Conservation (phyloP, 2,113 vertebrate species). For the Thunnus thynnus region DNA sequence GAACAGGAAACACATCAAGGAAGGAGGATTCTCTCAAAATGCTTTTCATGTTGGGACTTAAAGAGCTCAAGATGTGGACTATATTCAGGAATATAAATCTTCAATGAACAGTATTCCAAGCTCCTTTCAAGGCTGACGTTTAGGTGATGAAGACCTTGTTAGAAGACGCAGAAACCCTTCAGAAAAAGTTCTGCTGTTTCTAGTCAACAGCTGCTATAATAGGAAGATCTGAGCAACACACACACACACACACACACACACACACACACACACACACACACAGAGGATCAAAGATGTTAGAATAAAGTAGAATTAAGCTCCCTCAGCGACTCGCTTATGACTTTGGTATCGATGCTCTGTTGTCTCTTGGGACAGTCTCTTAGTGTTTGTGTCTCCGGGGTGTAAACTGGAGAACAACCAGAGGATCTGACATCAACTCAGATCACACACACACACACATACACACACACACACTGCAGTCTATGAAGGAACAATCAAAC, state of each 20-base stretch:
- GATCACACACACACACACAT: slow-evolving; percentile 13
- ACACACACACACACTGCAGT: neutral
- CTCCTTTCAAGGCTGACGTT: neutral
- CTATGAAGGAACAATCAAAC: slow-evolving; percentile 1
- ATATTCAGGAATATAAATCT: neutral
- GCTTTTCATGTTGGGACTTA: neutral
- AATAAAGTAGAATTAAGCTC: slow-evolving; percentile 60
- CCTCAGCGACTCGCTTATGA: slow-evolving; percentile 34
- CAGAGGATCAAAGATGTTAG: slow-evolving; percentile 49
- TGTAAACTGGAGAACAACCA: slow-evolving; percentile 21
- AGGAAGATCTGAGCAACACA: slow-evolving; percentile 17
- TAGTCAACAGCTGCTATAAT: slow-evolving; percentile 12
- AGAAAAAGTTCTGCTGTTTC: slow-evolving; percentile 7
- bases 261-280: neutral
- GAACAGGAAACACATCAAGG: no score
- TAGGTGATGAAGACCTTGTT: slow-evolving; percentile 15
- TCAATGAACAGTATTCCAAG: neutral
- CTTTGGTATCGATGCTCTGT: slow-evolving; percentile 26
- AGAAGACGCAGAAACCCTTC: slow-evolving; percentile 13
- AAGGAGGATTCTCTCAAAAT: no score
- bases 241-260: slow-evolving; percentile 18
- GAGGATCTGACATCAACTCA: slow-evolving; percentile 4
- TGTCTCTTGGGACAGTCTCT: slow-evolving; percentile 33
- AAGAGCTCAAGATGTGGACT: slow-evolving; percentile 12
- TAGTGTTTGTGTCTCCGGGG: slow-evolving; percentile 25